Conservation (phyloP, 2,113 vertebrate species). For the Lampris megalopsis region DNA sequence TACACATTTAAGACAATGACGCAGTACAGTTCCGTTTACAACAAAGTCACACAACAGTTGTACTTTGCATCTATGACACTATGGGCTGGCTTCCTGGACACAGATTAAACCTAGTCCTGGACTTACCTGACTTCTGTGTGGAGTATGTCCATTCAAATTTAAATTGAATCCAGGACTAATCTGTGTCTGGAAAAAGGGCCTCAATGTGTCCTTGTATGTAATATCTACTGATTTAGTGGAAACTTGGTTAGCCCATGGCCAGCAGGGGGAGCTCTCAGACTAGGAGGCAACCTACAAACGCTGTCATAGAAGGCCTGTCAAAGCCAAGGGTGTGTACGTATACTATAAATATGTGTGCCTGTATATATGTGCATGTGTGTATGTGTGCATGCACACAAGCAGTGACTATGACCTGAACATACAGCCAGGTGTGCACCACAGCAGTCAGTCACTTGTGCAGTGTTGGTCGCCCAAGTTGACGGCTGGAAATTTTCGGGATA, state of each 20-base stretch:
- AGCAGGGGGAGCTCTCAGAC: slow-evolving; percentile 69
- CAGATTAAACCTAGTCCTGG: too few relatives aligned
- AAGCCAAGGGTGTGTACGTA: slow-evolving; percentile 11
- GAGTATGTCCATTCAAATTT: too few relatives aligned
- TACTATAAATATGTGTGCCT: background rate
- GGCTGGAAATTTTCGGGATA: slow-evolving; percentile 19
- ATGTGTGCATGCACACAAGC: background rate
- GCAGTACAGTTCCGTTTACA: too few relatives aligned
- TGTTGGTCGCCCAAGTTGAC: background rate
- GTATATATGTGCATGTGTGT: background rate
- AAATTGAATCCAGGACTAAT: too few relatives aligned
- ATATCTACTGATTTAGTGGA: background rate
- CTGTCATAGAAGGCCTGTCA: slow-evolving; percentile 14
- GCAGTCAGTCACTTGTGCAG: slow-evolving; percentile 2
- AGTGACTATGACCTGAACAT: background rate
- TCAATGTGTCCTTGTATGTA: too few relatives aligned
- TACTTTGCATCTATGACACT: too few relatives aligned
- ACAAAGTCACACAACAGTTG: too few relatives aligned
- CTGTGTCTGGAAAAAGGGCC: too few relatives aligned
- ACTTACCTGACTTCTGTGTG: too few relatives aligned
- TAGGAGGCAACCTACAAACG: slow-evolving; percentile 33
- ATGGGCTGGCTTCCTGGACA: too few relatives aligned
- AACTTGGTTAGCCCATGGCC: slow-evolving; percentile 31
- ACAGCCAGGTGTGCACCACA: background rate
- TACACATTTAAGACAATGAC: too few relatives aligned